Evolutionary conservation across 2,797 vertebrate species (phyloP), one percentile per base, ranked within the genome.

Genomic region (Hoplostethus mediterraneus): DNA sequence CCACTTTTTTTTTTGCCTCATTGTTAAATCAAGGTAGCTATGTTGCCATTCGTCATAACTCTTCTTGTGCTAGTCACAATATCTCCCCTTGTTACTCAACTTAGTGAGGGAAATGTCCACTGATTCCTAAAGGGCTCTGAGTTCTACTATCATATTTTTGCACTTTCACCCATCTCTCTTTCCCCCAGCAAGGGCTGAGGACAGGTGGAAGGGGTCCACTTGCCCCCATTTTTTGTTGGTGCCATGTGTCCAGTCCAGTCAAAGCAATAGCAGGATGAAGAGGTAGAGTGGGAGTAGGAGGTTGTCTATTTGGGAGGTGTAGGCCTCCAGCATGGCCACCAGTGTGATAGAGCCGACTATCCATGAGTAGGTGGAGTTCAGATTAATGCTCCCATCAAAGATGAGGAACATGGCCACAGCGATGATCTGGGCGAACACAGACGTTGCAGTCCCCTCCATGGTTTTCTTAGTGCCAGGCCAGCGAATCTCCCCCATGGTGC

Each of bases 391-490:
- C 40, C 89, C 91, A 63, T 99, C 98, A 31, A 97, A 97, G 88
- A 99, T 97, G 64, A 99, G 95, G 81, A 99, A 97, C 36, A 99
- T 86, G 25, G 96, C 97, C 74, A 99, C 96, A 0, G 97, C 95
- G 31, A 99, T 98, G 82, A 99, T 95, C 90, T 99, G 97, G 38
- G 98, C 97, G 60, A 99, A 98, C 83, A 99, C 93, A 0, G 97
- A 97, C 0, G 96, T 98, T 28, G 97, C 96, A 0, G 98, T 99
- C 58, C 98, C 98, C 87, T 99, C 98, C 66, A 99, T 93, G 3
- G 98, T 99, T 90, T 99, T 99, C 90, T 96, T 97, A 2, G 98
- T 99, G 63, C 98, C 98, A 0, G 98, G 98, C 98, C 98, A 99
- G 28, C 90, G 96, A 80, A 99, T 96, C 82, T 99, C 98, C 0